Evolutionary conservation across 2,797 vertebrate species (phyloP).

Genomic region (Tangara arthus): DNA sequence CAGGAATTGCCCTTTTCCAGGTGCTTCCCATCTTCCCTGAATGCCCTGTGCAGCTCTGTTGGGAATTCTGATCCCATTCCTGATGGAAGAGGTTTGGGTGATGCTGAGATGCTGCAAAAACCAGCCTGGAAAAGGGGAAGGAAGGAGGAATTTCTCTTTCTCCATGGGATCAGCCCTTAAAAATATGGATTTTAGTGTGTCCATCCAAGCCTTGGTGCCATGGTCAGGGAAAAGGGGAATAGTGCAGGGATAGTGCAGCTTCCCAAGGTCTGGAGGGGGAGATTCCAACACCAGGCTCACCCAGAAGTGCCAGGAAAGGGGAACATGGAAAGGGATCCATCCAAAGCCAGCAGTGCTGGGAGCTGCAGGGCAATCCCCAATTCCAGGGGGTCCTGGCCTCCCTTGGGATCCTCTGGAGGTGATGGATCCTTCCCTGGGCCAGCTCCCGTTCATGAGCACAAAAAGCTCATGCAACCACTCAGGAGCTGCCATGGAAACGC

Average conservation of each 20-base stretch:
- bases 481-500: neutral
- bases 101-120: neutral
- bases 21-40: constrained; percentile 13
- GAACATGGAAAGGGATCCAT: neutral
- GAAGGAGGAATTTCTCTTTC: neutral
- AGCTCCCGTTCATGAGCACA: neutral
- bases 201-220: rapidly evolving
- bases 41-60: neutral
- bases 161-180: neutral
- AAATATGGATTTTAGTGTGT: neutral
- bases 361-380: neutral
- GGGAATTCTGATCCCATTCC: neutral
- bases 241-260: neutral
- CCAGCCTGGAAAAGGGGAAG: neutral
- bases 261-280: neutral
- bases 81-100: neutral
- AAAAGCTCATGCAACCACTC: neutral
- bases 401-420: neutral
- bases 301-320: neutral
- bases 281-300: neutral
- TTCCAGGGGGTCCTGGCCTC: neutral
- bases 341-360: neutral
- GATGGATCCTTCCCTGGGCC: neutral
- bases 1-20: neutral
- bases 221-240: neutral